These are phyloP conservation scores for Nomada lathburiana DNA, from an alignment of 2,888 invertebrate species.

Conservation along the genomic window DNA sequence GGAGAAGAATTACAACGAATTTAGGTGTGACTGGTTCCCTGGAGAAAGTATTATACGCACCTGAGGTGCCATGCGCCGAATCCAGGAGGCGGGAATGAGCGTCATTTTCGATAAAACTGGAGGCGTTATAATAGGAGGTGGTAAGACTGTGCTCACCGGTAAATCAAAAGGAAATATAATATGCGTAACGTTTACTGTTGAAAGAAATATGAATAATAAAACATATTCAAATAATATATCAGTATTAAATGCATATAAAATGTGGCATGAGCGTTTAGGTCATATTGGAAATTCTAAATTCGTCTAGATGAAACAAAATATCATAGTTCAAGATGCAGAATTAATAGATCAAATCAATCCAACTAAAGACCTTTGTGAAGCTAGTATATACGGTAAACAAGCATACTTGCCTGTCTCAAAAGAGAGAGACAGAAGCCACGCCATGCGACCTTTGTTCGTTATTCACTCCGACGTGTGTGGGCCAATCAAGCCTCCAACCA, in stretches of 20 bases:
- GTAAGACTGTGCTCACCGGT: slow-evolving; percentile 2
- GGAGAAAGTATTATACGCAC: not conserved
- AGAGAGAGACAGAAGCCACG: slow-evolving; percentile 2
- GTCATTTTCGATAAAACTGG: not conserved
- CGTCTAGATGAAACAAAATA: slow-evolving; percentile 1
- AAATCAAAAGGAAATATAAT: slow-evolving; percentile 6
- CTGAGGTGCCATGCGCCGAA: not conserved
- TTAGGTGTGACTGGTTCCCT: not conserved
- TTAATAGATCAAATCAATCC: not conserved
- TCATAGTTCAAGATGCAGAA: not conserved
- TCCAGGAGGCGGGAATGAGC: not conserved
- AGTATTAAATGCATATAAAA: not conserved
- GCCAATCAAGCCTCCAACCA: not conserved
- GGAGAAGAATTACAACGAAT: not conserved
- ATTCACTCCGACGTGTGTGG: slow-evolving; percentile 6
- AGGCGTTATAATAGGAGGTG: not conserved
- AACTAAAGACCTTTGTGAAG: slow-evolving; percentile 8
- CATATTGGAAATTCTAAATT: not conserved
- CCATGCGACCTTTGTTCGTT: slow-evolving; percentile 1
- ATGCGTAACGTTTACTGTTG: not conserved
- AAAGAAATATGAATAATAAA: not conserved
- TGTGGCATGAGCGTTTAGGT: slow-evolving; percentile 14
- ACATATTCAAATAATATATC: not conserved
- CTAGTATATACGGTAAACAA: slow-evolving; percentile 26
- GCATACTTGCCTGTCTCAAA: not conserved